phyloP scores from a whole-genome alignment of 1,140 invertebrate genomes.

The Neodiprion fabricii region DNA sequence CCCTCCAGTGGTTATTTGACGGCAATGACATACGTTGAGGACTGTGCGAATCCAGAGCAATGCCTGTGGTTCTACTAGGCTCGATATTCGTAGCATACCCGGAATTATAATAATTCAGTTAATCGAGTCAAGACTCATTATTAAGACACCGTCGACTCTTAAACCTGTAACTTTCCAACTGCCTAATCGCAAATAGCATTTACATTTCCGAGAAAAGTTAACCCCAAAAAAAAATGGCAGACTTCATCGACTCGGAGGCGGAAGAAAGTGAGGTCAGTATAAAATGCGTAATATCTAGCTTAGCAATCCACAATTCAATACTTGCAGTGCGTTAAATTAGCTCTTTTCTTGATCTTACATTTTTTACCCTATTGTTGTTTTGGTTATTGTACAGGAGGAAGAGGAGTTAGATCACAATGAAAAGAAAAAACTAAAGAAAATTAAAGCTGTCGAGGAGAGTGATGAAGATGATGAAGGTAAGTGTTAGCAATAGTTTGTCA shows the following conservation, averaged over 20 bases:
- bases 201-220: too few relatives aligned
- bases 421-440: constrained; percentile 69
- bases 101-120: too few relatives aligned
- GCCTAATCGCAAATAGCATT: too few relatives aligned
- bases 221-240: constrained; percentile 65
- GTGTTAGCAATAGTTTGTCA: neutral
- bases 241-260: constrained; percentile 83
- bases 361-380: constrained; percentile 22
- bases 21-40: neutral
- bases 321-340: constrained; percentile 20
- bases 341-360: constrained; percentile 11
- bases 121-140: too few relatives aligned
- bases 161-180: too few relatives aligned
- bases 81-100: too few relatives aligned
- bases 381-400: constrained; percentile 61
- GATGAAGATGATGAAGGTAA: constrained; percentile 70
- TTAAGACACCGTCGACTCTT: too few relatives aligned
- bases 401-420: constrained; percentile 69
- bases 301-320: neutral
- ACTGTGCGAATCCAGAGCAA: too few relatives aligned
- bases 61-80: too few relatives aligned
- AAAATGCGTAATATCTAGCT: neutral
- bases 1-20: neutral
- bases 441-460: constrained; percentile 69
- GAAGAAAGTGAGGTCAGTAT: constrained; percentile 80